phyloP scores from a whole-genome alignment of 2,888 invertebrate species.

The Macrophya annulata region DNA sequence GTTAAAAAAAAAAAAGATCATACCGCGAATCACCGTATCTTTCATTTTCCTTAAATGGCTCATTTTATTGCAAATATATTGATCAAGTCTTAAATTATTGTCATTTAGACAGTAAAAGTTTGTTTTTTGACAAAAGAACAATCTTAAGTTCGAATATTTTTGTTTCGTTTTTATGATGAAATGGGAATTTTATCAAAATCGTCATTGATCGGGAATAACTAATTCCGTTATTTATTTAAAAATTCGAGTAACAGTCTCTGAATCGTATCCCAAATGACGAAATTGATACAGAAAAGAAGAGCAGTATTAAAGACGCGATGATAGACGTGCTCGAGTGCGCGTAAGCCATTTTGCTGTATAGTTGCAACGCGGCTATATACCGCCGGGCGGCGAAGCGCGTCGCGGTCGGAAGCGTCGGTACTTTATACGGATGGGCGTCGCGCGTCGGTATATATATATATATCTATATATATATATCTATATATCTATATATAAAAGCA shows the following conservation, averaged over 20 bases:
- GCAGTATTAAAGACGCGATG: neutral
- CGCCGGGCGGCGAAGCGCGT: slow-evolving; percentile 10
- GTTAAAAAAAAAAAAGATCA: no score
- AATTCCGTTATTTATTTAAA: neutral
- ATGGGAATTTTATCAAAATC: no score
- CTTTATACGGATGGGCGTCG: slow-evolving; percentile 38
- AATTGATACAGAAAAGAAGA: slow-evolving; percentile 8
- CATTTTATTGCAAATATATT: no score
- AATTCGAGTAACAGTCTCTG: neutral
- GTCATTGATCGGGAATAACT: neutral
- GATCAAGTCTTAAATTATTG: no score
- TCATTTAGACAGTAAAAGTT: no score
- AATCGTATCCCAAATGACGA: neutral
- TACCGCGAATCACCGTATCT: no score
- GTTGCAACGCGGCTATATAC: neutral
- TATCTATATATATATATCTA: no score
- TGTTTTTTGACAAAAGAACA: no score
- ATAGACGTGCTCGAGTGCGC: slow-evolving; percentile 49
- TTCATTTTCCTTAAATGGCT: no score
- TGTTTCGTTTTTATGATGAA: no score
- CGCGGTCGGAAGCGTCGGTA: slow-evolving; percentile 8
- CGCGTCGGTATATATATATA: neutral
- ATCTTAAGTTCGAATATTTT: no score
- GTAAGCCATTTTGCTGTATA: slow-evolving; percentile 44
- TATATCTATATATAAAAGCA: neutral